Evolutionary conservation across 1,140 invertebrate species (phyloP), one percentile per base, ranked within the genome.

Genomic region (Drosophila lacteicornis): DNA sequence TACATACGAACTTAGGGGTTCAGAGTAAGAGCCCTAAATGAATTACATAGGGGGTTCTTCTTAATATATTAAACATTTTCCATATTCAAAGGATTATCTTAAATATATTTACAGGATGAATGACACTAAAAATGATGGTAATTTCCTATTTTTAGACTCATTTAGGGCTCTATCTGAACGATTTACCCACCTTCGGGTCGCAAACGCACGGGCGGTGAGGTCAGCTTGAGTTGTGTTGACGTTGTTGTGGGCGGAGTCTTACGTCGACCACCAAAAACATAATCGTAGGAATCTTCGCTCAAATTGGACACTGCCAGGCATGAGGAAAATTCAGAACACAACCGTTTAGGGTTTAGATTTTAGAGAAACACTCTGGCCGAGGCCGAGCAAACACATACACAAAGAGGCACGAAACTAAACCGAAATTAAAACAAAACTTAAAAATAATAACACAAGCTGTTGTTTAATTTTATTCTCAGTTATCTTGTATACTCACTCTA

Each of bases 231-330:
- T 91, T 92, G 91, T 81, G 92, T 92, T 65, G 91, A 90, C 73
- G 87, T 88, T 82, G 91, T 87, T 82, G 92, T 81, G 81, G 91
- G 92, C 85, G 92, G 91, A 81, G 88, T 91, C 82, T 92, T 92
- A 80, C 91, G 82, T 87, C 90, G 92, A 91, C 92, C 91, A 91
- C 92, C 92, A 92, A 92, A 92, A 92, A 92, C 92, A 93, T 93
- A 93, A 92, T 93, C 92, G 85, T 93, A 92, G 77, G 92, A 92
- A 82, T 92, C 92, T 92, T 93, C 92, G 85, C 91, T 93, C 90
- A 93, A 92, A 92, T 92, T 92, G 87, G 92, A 92, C 92, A 93
- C 92, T 92, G 67, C 63, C 67, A 53, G 46, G 62, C 67, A 30
- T 67, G 67, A 47, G 67, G 51, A 67, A 46, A 76, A 51, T 60